These are phyloP conservation scores for Atlantisia rogersi DNA, from an alignment of 2,113 vertebrate species.

Conservation along the genomic window DNA sequence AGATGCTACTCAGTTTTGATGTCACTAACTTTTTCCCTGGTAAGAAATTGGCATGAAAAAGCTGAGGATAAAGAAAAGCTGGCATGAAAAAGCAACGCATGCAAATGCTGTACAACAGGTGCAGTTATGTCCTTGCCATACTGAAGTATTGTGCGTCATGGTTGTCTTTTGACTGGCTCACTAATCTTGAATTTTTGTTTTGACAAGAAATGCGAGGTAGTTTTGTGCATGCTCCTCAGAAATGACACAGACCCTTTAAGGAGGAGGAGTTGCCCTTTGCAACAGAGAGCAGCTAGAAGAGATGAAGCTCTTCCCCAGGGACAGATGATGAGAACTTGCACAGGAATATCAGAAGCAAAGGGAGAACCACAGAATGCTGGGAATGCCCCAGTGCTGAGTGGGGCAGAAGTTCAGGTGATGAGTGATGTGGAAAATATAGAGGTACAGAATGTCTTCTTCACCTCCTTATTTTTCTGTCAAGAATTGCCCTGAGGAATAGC, in stretches of 20 bases:
- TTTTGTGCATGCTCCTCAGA: neutral
- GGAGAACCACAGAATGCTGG: neutral
- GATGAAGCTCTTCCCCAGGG: neutral
- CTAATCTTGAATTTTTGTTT: neutral
- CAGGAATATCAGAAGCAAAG: neutral
- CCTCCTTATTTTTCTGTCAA: neutral
- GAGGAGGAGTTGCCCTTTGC: neutral
- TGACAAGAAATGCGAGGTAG: neutral
- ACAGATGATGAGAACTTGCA: neutral
- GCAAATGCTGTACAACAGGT: neutral
- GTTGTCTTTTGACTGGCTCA: neutral
- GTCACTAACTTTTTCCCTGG: neutral
- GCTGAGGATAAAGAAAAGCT: too few species aligned
- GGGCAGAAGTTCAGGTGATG: neutral
- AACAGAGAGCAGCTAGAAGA: neutral
- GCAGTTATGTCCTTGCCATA: neutral
- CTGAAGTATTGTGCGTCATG: neutral
- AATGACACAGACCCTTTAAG: neutral
- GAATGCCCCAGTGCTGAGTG: neutral
- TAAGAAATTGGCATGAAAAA: neutral
- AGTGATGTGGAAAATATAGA: neutral
- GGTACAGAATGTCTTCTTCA: neutral
- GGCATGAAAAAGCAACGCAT: neutral
- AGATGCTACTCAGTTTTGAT: neutral
- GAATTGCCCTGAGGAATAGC: neutral